Evolutionary conservation across 2,888 invertebrate genomes (phyloP).

Genomic region (Phyllotreta striolata): DNA sequence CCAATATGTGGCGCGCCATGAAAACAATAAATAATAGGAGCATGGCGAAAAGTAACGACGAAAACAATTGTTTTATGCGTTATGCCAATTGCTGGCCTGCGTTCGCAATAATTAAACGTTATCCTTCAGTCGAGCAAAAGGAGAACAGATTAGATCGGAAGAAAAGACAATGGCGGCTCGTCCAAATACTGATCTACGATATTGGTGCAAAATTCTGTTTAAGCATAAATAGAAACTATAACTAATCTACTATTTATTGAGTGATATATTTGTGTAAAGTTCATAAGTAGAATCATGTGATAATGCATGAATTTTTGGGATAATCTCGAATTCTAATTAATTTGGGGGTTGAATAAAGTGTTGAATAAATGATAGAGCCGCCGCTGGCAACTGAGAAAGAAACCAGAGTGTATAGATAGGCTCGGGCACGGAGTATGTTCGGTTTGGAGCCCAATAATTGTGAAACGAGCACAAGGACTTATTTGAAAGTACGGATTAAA

Average conservation of each 20-base stretch:
- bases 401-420: conserved; percentile 30
- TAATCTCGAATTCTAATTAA: too few relatives aligned
- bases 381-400: conserved; percentile 31
- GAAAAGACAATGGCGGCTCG: conserved; percentile 1
- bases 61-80: conserved; percentile 2
- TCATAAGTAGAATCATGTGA: too few relatives aligned
- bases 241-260: too few relatives aligned
- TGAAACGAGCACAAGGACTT: conserved; percentile 51
- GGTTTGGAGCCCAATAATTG: conserved; percentile 39
- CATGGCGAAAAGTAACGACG: neutral
- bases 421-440: conserved; percentile 20
- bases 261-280: too few relatives aligned
- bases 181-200: too few relatives aligned
- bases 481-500: conserved; percentile 48
- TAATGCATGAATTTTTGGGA: too few relatives aligned
- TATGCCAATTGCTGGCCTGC: conserved; percentile 12
- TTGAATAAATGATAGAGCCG: neutral
- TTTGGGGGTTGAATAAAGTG: too few relatives aligned
- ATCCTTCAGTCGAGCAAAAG: conserved; percentile 10
- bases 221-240: too few relatives aligned
- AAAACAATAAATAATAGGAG: conserved; percentile 10
- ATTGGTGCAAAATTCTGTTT: too few relatives aligned
- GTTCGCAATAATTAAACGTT: conserved; percentile 12
- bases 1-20: neutral
- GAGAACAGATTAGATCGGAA: conserved; percentile 13